Percentiles rank a stretch among this genome's conserved stretches.
Evolutionary conservation across 2,797 vertebrate species (phyloP).

Genomic region (Tympanoctomys barrerae): DNA sequence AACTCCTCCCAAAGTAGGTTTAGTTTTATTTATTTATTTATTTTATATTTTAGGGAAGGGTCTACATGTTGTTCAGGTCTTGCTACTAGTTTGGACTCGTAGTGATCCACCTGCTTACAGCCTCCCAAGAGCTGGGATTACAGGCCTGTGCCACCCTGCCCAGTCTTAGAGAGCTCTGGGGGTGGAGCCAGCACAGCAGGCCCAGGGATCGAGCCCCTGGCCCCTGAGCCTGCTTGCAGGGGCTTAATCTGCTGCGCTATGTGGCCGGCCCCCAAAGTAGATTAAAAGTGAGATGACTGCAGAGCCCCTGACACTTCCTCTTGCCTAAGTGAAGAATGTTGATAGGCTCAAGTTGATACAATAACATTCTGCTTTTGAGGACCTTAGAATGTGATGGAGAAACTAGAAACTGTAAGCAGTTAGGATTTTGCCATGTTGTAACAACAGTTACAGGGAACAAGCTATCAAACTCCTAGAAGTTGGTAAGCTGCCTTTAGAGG

Average conservation of each 20-base stretch:
- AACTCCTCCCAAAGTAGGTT: not conserved
- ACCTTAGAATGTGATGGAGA: not conserved
- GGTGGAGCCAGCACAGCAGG: no score
- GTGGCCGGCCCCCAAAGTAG: not conserved
- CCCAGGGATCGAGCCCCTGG: no score
- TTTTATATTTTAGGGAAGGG: no score
- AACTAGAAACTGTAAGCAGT: not conserved
- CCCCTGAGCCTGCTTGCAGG: no score
- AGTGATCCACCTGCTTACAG: no score
- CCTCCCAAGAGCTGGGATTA: no score
- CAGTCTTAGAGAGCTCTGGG: no score
- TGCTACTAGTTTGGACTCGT: no score
- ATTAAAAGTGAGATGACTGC: not conserved
- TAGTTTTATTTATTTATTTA: no score
- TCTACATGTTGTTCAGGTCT: no score
- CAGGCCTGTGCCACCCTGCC: no score
- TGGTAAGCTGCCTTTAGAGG: not conserved
- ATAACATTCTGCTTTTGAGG: not conserved
- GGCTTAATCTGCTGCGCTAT: no score
- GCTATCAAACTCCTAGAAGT: not conserved
- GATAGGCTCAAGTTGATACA: not conserved
- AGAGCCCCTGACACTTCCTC: not conserved
- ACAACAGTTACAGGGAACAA: not conserved
- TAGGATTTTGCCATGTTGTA: not conserved
- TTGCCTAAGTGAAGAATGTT: not conserved